Conservation (phyloP, 37 sponge, comb jelly and placozoan species). For the Oopsacas minuta region DNA sequence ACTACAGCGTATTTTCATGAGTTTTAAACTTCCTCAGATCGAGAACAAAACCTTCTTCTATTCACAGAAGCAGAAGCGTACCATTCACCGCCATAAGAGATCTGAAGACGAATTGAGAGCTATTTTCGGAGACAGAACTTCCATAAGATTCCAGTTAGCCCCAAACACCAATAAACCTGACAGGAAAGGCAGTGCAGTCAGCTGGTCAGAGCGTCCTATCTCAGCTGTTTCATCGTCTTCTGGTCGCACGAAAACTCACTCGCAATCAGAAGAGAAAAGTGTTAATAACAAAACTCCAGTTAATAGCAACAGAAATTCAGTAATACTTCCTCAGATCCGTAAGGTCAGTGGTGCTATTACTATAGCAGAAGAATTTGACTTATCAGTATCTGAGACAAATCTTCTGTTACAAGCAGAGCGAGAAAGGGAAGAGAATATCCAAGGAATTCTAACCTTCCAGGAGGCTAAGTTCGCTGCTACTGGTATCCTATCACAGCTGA, state of each 20-base stretch:
- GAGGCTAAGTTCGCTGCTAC: slow-evolving; percentile 45
- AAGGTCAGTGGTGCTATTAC: not conserved
- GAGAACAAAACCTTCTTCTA: slow-evolving; percentile 16
- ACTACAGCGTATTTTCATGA: not conserved
- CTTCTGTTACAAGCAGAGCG: not conserved
- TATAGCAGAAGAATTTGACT: not conserved
- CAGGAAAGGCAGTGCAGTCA: not conserved
- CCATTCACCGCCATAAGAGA: not conserved
- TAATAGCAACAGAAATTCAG: not conserved
- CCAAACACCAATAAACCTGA: not conserved
- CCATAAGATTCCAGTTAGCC: not conserved
- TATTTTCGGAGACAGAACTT: slow-evolving; percentile 13
- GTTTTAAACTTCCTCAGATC: not conserved
- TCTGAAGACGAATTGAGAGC: not conserved
- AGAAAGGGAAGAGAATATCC: not conserved
- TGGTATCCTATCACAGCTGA: slow-evolving; percentile 34
- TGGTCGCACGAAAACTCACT: not conserved
- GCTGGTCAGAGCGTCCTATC: not conserved
- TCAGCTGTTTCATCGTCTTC: slow-evolving; percentile 1
- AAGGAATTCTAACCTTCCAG: slow-evolving; percentile 19
- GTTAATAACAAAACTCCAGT: not conserved
- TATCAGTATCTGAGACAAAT: not conserved
- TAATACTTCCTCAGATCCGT: not conserved
- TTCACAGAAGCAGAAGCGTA: not conserved
- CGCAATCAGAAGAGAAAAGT: not conserved